A percentile compares a stretch with the other conserved stretches of the same genome.
These are phyloP conservation scores for Pedetes capensis DNA, from an alignment of 2,113 vertebrate species.

Conservation along the genomic window DNA sequence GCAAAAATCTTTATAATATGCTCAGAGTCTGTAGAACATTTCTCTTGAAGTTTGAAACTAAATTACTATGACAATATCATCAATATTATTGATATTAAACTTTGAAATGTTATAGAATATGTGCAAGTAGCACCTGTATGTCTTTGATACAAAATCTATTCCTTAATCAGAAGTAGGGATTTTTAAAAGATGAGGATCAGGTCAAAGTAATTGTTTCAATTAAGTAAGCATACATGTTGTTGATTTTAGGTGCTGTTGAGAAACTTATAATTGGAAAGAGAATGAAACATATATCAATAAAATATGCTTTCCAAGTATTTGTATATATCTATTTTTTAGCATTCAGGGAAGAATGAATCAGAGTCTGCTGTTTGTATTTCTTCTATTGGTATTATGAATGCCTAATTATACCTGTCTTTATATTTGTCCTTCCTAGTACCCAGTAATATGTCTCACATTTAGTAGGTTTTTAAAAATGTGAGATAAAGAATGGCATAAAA, in stretches of 20 bases:
- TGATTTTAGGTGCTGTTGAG: too few relatives aligned
- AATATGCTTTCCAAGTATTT: background rate
- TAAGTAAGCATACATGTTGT: background rate
- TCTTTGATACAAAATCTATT: background rate
- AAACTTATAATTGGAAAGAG: background rate
- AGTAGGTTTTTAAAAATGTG: background rate
- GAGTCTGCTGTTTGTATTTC: background rate
- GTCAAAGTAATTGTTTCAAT: background rate
- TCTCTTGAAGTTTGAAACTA: constrained; percentile 50
- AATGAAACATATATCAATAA: background rate
- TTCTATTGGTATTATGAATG: background rate
- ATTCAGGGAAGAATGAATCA: background rate
- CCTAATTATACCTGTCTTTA: background rate
- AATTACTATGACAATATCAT: constrained; percentile 33
- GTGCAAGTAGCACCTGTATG: background rate
- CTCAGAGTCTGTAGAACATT: constrained; percentile 11
- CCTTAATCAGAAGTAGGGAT: background rate
- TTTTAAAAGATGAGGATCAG: background rate
- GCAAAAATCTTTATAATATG: constrained; percentile 43
- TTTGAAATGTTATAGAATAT: background rate
- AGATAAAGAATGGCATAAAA: background rate
- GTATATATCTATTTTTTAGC: background rate
- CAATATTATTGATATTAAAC: constrained; percentile 55
- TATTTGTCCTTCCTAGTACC: background rate
- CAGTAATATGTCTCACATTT: background rate